A percentile compares a stretch with the other conserved stretches of the same genome.
These are phyloP conservation scores for Criorhina ranunculi DNA, from an alignment of 2,888 invertebrate species.

Conservation along the genomic window DNA sequence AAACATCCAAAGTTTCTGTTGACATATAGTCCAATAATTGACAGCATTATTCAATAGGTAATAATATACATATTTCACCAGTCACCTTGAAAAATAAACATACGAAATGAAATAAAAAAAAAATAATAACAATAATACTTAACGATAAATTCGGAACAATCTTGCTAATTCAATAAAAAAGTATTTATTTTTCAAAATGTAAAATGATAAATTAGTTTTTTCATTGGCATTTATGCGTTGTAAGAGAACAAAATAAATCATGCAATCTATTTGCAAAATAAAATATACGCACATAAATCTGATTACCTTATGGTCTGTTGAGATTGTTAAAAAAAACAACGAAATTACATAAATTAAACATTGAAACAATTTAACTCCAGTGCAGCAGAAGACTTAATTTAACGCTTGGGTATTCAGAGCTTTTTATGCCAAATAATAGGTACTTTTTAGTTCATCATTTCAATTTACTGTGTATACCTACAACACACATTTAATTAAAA, in stretches of 20 bases:
- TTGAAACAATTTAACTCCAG: neutral
- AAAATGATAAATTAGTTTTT: neutral
- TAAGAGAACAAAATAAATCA: slow-evolving; percentile 4
- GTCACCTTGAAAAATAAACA: no score
- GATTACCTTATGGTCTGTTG: neutral
- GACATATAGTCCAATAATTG: no score
- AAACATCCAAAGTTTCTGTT: no score
- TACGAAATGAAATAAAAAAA: neutral
- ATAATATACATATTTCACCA: no score
- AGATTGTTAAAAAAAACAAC: neutral
- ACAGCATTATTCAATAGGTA: no score
- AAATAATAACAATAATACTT: no score
- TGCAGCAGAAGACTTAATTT: neutral
- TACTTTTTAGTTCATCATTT: no score
- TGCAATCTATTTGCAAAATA: neutral
- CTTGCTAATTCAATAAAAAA: slow-evolving; percentile 1
- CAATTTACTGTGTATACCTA: no score
- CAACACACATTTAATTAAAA: no score
- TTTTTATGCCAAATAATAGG: no score
- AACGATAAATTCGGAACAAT: neutral
- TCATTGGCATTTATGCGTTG: slow-evolving; percentile 5
- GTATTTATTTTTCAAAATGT: neutral
- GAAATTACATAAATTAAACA: slow-evolving; percentile 10
- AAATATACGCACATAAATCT: slow-evolving; percentile 5
- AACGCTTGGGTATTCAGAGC: neutral